A percentile compares a stretch with the other conserved stretches of the same genome.
Conservation (phyloP, 2,888 invertebrate species). For the Melinaea menophilus region DNA sequence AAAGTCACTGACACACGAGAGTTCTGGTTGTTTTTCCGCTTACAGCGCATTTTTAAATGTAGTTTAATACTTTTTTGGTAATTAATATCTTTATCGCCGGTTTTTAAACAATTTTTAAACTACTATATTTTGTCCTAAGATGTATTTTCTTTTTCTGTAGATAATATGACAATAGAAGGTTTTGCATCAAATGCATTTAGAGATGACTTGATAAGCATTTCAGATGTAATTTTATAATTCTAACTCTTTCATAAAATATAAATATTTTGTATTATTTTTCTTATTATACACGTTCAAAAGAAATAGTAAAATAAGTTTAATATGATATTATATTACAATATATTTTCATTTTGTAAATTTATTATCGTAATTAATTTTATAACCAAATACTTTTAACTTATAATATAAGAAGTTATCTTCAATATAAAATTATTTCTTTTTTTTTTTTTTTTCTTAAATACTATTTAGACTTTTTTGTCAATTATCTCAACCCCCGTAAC, state of each 20-base stretch:
- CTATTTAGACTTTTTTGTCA: background rate
- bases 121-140: no score
- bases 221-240: background rate
- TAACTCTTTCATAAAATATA: background rate
- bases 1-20: no score
- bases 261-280: conserved; percentile 3
- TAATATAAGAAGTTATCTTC: background rate
- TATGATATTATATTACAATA: conserved; percentile 2
- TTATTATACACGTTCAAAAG: background rate
- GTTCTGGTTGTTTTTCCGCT: no score
- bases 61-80: no score
- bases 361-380: background rate
- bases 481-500: conserved; percentile 19
- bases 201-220: background rate
- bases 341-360: conserved; percentile 2
- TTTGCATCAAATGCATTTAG: conserved; percentile 5
- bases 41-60: no score
- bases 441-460: background rate
- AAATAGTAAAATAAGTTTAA: conserved; percentile 1
- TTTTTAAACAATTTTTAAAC: no score
- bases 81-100: no score
- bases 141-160: background rate
- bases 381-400: background rate
- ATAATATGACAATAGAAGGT: conserved; percentile 3
- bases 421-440: background rate